These are phyloP conservation scores for Cryptocephalus moraei DNA, from an alignment of 2,888 invertebrate species.

Conservation along the genomic window DNA sequence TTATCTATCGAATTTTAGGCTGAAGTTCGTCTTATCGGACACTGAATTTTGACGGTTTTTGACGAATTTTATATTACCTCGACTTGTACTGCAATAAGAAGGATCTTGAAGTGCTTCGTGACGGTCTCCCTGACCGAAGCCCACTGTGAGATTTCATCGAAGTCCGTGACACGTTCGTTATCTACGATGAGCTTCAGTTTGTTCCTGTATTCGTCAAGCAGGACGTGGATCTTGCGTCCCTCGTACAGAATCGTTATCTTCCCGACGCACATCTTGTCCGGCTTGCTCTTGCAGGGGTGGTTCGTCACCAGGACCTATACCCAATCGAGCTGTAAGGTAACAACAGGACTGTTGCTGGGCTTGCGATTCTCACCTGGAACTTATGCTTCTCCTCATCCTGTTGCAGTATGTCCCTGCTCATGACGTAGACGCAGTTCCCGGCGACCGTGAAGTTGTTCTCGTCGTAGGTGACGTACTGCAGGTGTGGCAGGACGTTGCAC, in stretches of 20 bases:
- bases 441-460: slow-evolving; percentile 67
- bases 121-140: slow-evolving; percentile 46
- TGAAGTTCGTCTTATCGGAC: no score
- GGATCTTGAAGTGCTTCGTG: slow-evolving; percentile 52
- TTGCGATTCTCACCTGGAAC: slow-evolving; percentile 36
- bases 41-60: no score
- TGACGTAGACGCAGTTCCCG: slow-evolving; percentile 77
- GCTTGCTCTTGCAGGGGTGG: slow-evolving; percentile 52
- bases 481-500: slow-evolving; percentile 62
- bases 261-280: slow-evolving; percentile 53
- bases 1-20: background rate
- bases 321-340: background rate
- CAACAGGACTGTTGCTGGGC: background rate
- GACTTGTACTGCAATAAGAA: slow-evolving; percentile 59
- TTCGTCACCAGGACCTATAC: slow-evolving; percentile 62
- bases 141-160: slow-evolving; percentile 47
- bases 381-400: slow-evolving; percentile 41
- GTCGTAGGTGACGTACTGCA: slow-evolving; percentile 77
- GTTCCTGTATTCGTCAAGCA: slow-evolving; percentile 22
- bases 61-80: slow-evolving; percentile 44
- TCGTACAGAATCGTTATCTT: slow-evolving; percentile 57
- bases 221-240: slow-evolving; percentile 43
- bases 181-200: slow-evolving; percentile 42
- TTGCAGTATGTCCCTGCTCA: slow-evolving; percentile 51
- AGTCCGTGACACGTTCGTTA: slow-evolving; percentile 27